A percentile compares a stretch with the other conserved stretches of the same genome.
Conservation (phyloP, 1,140 invertebrate genomes). For the Monomorium pharaonis region DNA sequence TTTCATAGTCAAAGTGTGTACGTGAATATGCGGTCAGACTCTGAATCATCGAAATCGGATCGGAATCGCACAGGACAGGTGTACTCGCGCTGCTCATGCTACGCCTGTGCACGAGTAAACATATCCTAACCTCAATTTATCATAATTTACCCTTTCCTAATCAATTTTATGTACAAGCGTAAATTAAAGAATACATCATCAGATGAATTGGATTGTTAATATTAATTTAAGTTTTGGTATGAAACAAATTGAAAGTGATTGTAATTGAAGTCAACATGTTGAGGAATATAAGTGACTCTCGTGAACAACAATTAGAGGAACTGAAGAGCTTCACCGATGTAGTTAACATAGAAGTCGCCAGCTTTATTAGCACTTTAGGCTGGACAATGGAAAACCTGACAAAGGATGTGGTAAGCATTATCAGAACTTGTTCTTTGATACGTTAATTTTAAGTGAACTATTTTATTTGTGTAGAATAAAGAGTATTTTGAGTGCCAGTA, state of each 20-base stretch:
- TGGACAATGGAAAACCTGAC: conserved; percentile 70
- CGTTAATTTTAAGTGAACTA: not conserved
- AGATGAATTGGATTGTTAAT: not conserved
- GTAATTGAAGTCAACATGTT: conserved; percentile 25
- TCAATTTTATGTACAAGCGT: not conserved
- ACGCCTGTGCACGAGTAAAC: too few relatives aligned
- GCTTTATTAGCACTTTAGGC: conserved; percentile 52
- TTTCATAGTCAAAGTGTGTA: too few relatives aligned
- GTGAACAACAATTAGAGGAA: conserved; percentile 58
- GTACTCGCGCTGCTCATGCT: too few relatives aligned
- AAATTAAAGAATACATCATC: not conserved
- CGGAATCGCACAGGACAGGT: too few relatives aligned
- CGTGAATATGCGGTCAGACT: too few relatives aligned
- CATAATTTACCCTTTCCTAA: not conserved
- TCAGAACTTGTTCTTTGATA: too few relatives aligned
- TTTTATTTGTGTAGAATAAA: conserved; percentile 62
- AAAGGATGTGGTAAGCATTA: conserved; percentile 66
- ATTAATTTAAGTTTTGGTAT: not conserved
- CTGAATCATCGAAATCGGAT: too few relatives aligned
- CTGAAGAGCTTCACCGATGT: conserved; percentile 63
- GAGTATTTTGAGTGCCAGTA: conserved; percentile 82
- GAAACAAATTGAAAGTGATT: not conserved
- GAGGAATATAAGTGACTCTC: conserved; percentile 30
- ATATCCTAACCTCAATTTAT: too few relatives aligned
- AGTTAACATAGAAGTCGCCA: conserved; percentile 61